Percentiles rank a stretch among this genome's conserved stretches.
phyloP scores from a whole-genome alignment of 2,888 invertebrate species.

The Lasioglossum calceatum region DNA sequence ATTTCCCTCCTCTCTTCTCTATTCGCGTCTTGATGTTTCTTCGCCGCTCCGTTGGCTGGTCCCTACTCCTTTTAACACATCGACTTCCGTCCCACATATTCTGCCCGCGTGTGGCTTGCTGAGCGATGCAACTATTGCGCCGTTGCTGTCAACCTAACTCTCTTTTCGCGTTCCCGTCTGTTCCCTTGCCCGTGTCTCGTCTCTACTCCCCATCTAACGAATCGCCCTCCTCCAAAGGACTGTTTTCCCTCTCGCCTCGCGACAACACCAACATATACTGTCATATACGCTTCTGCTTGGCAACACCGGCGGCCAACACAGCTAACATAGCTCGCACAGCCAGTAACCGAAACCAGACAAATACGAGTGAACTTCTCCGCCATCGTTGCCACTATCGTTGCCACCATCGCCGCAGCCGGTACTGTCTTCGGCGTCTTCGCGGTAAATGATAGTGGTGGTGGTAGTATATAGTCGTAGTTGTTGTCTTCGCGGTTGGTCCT shows the following conservation, averaged over 20 bases:
- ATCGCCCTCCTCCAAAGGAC: constrained; percentile 7
- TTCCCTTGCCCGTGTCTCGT: constrained; percentile 17
- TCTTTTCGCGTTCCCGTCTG: constrained; percentile 45
- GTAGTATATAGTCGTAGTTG: background rate
- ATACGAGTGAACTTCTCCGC: constrained; percentile 3
- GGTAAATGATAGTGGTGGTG: background rate
- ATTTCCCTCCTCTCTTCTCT: constrained; percentile 32
- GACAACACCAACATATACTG: constrained; percentile 35
- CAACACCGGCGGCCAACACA: constrained; percentile 55
- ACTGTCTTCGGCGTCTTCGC: background rate
- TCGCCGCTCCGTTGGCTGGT: background rate
- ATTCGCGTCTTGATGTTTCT: constrained; percentile 19
- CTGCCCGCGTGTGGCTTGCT: background rate
- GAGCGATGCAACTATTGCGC: constrained; percentile 33
- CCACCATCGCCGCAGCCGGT: background rate
- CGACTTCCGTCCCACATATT: constrained; percentile 15
- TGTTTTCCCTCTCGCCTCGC: constrained; percentile 27
- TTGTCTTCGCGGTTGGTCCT: background rate
- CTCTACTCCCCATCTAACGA: constrained; percentile 9
- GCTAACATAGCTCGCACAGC: constrained; percentile 27
- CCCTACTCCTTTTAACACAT: background rate
- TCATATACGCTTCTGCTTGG: constrained; percentile 55
- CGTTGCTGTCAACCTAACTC: constrained; percentile 19
- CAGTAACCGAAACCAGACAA: constrained; percentile 70
- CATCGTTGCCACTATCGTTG: background rate